phyloP scores from a whole-genome alignment of 2,888 invertebrate species.

The Cantharis rustica region DNA sequence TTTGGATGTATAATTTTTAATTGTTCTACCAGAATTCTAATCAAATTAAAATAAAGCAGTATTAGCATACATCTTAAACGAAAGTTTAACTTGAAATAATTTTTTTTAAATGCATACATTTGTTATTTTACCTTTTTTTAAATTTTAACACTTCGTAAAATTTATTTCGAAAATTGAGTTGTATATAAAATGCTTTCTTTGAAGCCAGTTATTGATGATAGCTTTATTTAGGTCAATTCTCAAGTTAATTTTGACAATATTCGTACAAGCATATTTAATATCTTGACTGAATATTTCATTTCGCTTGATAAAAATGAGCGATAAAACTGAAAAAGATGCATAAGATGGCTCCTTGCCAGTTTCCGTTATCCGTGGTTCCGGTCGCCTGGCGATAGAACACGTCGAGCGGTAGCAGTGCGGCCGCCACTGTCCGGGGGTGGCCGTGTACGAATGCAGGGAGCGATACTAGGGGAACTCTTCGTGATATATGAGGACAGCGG shows the following conservation, averaged over 20 bases:
- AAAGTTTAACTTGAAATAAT: too few species aligned
- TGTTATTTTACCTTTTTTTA: too few species aligned
- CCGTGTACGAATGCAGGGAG: conserved; percentile 14
- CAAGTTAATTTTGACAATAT: not conserved
- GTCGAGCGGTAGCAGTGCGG: conserved; percentile 31
- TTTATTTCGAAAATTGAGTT: not conserved
- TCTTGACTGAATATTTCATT: not conserved
- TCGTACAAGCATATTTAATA: not conserved
- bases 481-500: conserved; percentile 49
- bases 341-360: conserved; percentile 45
- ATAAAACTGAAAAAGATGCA: conserved; percentile 42
- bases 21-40: too few species aligned
- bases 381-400: conserved; percentile 39
- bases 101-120: too few species aligned
- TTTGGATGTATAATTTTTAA: too few species aligned
- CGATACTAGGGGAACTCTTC: conserved; percentile 24
- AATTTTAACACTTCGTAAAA: not conserved
- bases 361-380: conserved; percentile 43
- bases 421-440: conserved; percentile 30
- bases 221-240: not conserved
- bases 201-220: not conserved
- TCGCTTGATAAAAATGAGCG: conserved; percentile 31
- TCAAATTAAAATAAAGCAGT: too few species aligned
- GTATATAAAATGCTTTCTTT: not conserved
- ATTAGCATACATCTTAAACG: too few species aligned